A percentile compares a stretch with the other conserved stretches of the same genome.
These are phyloP conservation scores for Epizoanthus illoricatus DNA, from an alignment of 92 coral and sea anemone genomes.

Conservation along the genomic window DNA sequence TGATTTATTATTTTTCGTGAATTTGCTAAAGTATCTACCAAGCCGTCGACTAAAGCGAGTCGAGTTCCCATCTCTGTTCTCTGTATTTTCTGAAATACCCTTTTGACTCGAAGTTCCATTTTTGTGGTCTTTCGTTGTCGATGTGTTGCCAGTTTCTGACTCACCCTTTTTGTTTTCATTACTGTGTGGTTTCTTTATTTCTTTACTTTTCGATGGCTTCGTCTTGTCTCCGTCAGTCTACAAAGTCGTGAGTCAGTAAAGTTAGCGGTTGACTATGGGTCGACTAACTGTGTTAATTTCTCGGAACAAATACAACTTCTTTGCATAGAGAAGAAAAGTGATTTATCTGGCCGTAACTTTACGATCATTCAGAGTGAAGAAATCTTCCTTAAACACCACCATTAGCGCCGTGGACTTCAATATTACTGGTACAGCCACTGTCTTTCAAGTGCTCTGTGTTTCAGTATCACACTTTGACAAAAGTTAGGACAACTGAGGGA, in stretches of 20 bases:
- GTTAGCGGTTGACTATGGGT: neutral
- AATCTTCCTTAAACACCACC: neutral
- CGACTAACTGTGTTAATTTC: neutral
- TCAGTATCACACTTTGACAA: no score
- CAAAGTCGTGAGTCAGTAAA: neutral
- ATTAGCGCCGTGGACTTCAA: no score
- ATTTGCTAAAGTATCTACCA: constrained; percentile 37
- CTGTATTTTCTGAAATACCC: constrained; percentile 21
- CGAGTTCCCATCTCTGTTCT: constrained; percentile 5
- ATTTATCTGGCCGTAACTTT: neutral
- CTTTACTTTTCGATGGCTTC: constrained; percentile 7
- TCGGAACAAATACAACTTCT: constrained; percentile 16
- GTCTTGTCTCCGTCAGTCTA: constrained; percentile 33
- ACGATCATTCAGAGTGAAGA: neutral
- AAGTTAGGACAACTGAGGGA: no score
- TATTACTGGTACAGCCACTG: no score
- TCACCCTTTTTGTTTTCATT: neutral
- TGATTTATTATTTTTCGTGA: constrained; percentile 14
- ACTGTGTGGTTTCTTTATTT: neutral
- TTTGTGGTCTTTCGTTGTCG: neutral
- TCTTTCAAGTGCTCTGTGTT: no score
- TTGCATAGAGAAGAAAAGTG: neutral
- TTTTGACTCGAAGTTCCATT: neutral
- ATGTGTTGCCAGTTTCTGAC: neutral
- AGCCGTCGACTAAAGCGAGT: constrained; percentile 14